Evolutionary conservation across 1,140 invertebrate species (phyloP).

Genomic region (Drosophila pseudoananassae): DNA sequence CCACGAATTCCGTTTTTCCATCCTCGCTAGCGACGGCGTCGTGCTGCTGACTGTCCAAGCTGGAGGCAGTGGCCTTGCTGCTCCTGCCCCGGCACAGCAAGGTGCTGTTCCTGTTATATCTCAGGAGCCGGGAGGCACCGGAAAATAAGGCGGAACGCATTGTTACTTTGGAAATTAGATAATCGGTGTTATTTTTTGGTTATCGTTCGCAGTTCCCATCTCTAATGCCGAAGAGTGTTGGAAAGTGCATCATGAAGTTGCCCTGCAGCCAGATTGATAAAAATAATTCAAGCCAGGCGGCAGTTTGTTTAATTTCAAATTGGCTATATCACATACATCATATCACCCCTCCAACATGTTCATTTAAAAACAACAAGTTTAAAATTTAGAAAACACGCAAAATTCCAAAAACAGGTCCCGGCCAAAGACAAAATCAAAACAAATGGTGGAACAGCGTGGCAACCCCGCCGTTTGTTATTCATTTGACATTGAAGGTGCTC

Average conservation of each 20-base stretch:
- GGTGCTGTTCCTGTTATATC: slow-evolving; percentile 23
- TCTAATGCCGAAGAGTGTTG: not conserved
- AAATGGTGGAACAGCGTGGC: slow-evolving; percentile 32
- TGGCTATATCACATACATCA: not conserved
- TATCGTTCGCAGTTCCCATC: not conserved
- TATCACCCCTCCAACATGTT: not conserved
- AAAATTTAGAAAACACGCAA: not conserved
- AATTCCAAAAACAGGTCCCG: not conserved
- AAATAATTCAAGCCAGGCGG: not conserved
- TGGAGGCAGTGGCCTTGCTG: slow-evolving; percentile 30
- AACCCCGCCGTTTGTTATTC: slow-evolving; percentile 68
- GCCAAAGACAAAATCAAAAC: not conserved
- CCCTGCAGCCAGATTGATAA: not conserved
- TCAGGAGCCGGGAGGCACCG: slow-evolving; percentile 45
- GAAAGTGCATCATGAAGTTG: not conserved
- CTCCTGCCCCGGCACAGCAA: slow-evolving; percentile 23
- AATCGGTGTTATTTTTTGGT: not conserved
- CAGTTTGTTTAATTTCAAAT: not conserved
- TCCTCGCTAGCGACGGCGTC: slow-evolving; percentile 12
- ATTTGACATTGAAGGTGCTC: slow-evolving; percentile 71
- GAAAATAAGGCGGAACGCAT: slow-evolving; percentile 62
- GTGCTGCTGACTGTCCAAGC: slow-evolving; percentile 14
- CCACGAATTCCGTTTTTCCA: slow-evolving; percentile 12
- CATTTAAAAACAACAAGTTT: not conserved
- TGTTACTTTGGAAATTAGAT: slow-evolving; percentile 3